Evolutionary conservation across 1,140 invertebrate species (phyloP).

Genomic region (Tetramorium simillimum): DNA sequence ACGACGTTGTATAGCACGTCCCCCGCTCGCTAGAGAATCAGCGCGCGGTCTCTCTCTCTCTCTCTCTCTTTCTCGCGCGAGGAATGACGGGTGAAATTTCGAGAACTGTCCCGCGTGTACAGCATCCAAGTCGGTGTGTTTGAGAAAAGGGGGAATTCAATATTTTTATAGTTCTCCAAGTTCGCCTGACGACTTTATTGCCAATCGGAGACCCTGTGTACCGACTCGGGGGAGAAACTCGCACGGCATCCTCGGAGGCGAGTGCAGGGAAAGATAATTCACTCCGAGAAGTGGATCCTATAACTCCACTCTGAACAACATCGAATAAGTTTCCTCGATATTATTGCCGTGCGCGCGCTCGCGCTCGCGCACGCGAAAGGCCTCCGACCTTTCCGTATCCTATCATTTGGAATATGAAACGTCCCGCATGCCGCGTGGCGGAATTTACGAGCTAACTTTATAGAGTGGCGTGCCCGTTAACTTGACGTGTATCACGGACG

Average conservation of each 20-base stretch:
- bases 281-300: conserved; percentile 31
- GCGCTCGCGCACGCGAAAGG: neutral
- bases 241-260: neutral
- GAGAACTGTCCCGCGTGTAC: neutral
- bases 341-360: conserved; percentile 37
- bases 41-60: neutral
- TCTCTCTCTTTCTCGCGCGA: neutral
- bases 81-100: neutral
- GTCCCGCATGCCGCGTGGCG: conserved; percentile 43
- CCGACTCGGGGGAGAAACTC: neutral
- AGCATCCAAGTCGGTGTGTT: neutral
- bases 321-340: conserved; percentile 38
- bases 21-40: neutral
- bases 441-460: conserved; percentile 57
- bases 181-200: conserved; percentile 4
- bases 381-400: conserved; percentile 22
- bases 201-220: conserved; percentile 10
- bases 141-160: conserved; percentile 16
- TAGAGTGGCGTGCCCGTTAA: conserved; percentile 43
- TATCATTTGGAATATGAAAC: conserved; percentile 52
- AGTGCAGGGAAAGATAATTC: conserved; percentile 40
- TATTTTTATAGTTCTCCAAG: conserved; percentile 24
- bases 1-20: neutral
- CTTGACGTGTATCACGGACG: conserved; percentile 53
- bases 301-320: conserved; percentile 37